These are phyloP conservation scores for Morpho achilles DNA, from an alignment of 2,888 invertebrate species.

Conservation along the genomic window DNA sequence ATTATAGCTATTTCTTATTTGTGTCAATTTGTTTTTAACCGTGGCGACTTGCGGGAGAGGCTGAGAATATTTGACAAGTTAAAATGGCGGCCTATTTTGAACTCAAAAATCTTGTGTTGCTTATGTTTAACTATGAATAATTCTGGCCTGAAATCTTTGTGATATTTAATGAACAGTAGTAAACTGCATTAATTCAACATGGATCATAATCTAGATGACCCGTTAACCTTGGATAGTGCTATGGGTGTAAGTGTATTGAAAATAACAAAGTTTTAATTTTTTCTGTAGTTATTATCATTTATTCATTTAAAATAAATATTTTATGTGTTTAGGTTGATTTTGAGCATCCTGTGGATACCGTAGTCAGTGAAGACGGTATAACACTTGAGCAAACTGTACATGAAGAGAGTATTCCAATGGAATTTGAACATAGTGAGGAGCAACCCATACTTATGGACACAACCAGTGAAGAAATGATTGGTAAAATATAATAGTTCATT, in stretches of 20 bases:
- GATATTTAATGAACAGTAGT: slow-evolving; percentile 3
- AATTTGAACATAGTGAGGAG: slow-evolving; percentile 60
- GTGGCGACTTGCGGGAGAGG: slow-evolving; percentile 60
- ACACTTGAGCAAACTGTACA: slow-evolving; percentile 43
- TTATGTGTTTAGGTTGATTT: slow-evolving; percentile 56
- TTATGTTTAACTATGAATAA: slow-evolving; percentile 24
- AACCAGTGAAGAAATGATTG: slow-evolving; percentile 66
- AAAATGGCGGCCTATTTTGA: slow-evolving; percentile 79
- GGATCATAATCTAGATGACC: slow-evolving; percentile 68
- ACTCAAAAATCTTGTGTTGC: slow-evolving; percentile 49
- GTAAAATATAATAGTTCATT: slow-evolving; percentile 35
- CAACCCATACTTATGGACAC: slow-evolving; percentile 63
- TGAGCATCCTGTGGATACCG: slow-evolving; percentile 50
- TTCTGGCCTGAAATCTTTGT: slow-evolving; percentile 13
- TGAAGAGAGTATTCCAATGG: slow-evolving; percentile 57
- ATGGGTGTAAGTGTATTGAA: slow-evolving; percentile 55
- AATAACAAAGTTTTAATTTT: not conserved
- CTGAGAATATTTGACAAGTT: slow-evolving; percentile 62
- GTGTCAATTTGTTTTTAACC: slow-evolving; percentile 70
- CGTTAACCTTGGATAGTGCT: slow-evolving; percentile 58
- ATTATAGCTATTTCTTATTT: slow-evolving; percentile 30
- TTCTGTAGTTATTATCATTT: slow-evolving; percentile 1
- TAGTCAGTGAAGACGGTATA: slow-evolving; percentile 55
- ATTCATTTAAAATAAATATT: slow-evolving; percentile 3
- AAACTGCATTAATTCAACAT: slow-evolving; percentile 36